A percentile compares a stretch with the other conserved stretches of the same genome.
Conservation (phyloP, 2,888 invertebrate species). For the Drosophila ustulata region DNA sequence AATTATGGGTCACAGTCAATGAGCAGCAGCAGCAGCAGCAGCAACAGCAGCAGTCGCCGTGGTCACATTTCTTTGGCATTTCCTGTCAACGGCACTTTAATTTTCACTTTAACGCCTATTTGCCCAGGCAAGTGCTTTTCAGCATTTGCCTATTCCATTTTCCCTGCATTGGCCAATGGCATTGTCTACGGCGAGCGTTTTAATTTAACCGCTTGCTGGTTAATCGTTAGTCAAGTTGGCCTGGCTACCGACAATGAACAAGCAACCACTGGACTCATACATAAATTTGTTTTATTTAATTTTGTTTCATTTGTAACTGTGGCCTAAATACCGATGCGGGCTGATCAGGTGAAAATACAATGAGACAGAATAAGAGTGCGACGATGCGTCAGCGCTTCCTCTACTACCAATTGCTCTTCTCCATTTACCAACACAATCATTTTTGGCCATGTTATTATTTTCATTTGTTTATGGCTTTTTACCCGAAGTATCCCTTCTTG, state of each 20-base stretch:
- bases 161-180: constrained; percentile 7
- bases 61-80: constrained; percentile 62
- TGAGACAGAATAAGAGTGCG: constrained; percentile 13
- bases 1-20: constrained; percentile 78
- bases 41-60: not conserved
- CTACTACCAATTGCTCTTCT: constrained; percentile 21
- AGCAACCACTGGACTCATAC: constrained; percentile 57
- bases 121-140: constrained; percentile 41
- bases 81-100: constrained; percentile 74
- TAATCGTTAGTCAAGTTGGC: constrained; percentile 59
- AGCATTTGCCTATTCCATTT: constrained; percentile 1
- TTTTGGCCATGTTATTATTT: constrained; percentile 49
- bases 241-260: constrained; percentile 41
- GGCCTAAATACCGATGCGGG: constrained; percentile 79
- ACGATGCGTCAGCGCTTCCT: constrained; percentile 1
- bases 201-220: constrained; percentile 45
- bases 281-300: constrained; percentile 70
- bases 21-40: constrained; percentile 53
- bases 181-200: constrained; percentile 32
- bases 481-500: constrained; percentile 6
- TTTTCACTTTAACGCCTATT: constrained; percentile 80
- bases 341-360: constrained; percentile 82
- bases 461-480: constrained; percentile 50
- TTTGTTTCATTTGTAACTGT: constrained; percentile 59
- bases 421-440: constrained; percentile 14